A percentile compares a stretch with the other conserved stretches of the same genome.
Evolutionary conservation across 2,888 invertebrate genomes (phyloP).

Genomic region (Lepidonotus clava): DNA sequence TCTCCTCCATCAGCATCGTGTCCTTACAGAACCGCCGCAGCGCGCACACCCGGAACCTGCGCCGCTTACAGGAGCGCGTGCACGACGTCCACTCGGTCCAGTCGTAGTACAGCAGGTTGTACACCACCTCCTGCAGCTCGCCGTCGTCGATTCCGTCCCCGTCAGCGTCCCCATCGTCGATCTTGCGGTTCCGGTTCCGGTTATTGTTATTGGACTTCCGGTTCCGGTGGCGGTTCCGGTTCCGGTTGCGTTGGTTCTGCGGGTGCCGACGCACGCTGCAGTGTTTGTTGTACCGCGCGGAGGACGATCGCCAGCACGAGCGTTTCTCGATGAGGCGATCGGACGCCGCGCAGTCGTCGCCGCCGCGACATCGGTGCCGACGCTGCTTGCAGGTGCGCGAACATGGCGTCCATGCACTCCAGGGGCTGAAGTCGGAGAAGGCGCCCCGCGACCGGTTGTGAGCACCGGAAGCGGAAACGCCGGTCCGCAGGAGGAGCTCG

Average conservation of each 20-base stretch:
- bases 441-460: neutral
- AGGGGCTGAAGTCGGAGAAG: neutral
- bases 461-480: neutral
- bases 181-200: neutral
- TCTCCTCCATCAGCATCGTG: constrained; percentile 89
- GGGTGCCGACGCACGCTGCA: neutral
- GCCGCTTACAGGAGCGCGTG: constrained; percentile 89
- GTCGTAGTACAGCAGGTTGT: constrained; percentile 78
- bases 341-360: neutral
- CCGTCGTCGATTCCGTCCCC: neutral
- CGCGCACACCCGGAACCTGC: constrained; percentile 88
- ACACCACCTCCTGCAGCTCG: constrained; percentile 68
- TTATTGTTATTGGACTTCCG: neutral
- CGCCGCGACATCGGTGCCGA: neutral
- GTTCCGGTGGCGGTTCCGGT: neutral
- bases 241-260: neutral
- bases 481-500: neutral
- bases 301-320: constrained; percentile 22
- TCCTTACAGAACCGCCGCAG: constrained; percentile 88
- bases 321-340: constrained; percentile 2
- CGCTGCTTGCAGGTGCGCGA: constrained; percentile 29
- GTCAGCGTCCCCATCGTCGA: neutral
- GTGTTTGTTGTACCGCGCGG: neutral
- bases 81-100: constrained; percentile 94
- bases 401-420: constrained; percentile 37